These are phyloP conservation scores for Thymelicus lineola DNA, from an alignment of 2,888 invertebrate species.

Conservation along the genomic window DNA sequence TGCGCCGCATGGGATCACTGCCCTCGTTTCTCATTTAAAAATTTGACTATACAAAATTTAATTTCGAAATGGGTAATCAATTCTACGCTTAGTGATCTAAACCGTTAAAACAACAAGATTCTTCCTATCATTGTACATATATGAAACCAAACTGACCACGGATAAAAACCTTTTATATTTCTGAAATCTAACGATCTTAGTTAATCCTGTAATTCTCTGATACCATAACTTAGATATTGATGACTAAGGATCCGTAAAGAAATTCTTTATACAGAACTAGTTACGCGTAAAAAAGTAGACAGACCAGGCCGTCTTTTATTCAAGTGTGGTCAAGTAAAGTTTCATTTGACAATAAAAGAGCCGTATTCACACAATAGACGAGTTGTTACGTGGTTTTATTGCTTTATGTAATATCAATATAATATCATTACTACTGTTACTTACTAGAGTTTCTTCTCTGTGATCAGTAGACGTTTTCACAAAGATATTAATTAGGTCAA, in stretches of 20 bases:
- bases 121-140: too few relatives aligned
- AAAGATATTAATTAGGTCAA: neutral
- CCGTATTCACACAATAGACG: slow-evolving; percentile 16
- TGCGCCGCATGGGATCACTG: slow-evolving; percentile 78
- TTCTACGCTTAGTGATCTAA: neutral
- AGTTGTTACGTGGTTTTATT: slow-evolving; percentile 32
- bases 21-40: slow-evolving; percentile 78
- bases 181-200: too few relatives aligned
- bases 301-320: slow-evolving; percentile 9
- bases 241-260: slow-evolving; percentile 3
- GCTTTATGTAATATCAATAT: slow-evolving; percentile 4
- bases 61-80: slow-evolving; percentile 9
- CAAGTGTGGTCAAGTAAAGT: slow-evolving; percentile 16
- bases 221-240: slow-evolving; percentile 1
- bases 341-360: slow-evolving; percentile 26
- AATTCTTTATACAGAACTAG: slow-evolving; percentile 12
- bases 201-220: too few relatives aligned
- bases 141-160: too few relatives aligned
- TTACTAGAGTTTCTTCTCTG: slow-evolving; percentile 1
- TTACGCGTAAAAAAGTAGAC: slow-evolving; percentile 2
- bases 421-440: slow-evolving; percentile 1
- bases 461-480: neutral
- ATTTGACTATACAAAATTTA: slow-evolving; percentile 46
- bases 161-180: too few relatives aligned
- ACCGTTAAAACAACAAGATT: neutral